Evolutionary conservation across 2,113 vertebrate species (phyloP).

Genomic region (Onychostoma macrolepis): DNA sequence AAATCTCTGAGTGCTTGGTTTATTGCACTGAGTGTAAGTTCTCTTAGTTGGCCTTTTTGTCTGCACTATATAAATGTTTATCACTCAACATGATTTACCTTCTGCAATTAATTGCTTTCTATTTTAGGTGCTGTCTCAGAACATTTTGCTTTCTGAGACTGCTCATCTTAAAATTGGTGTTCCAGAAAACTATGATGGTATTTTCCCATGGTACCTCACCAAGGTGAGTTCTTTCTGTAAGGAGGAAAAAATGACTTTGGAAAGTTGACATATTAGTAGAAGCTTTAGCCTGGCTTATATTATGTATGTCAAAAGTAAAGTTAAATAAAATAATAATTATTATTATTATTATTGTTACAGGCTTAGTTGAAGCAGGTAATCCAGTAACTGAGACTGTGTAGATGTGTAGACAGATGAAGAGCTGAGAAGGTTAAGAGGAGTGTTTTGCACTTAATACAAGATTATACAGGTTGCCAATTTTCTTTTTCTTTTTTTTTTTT

Average conservation of each 20-base stretch:
- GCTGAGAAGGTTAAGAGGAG: background rate
- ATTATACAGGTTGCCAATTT: background rate
- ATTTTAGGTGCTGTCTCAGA: constrained; percentile 60
- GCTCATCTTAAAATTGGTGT: constrained; percentile 77
- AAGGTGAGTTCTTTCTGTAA: constrained; percentile 75
- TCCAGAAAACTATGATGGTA: constrained; percentile 80
- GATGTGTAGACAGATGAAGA: background rate
- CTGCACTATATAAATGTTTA: background rate
- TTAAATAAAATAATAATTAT: background rate
- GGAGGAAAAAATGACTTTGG: background rate
- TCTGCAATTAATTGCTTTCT: constrained; percentile 1
- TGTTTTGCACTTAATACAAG: background rate
- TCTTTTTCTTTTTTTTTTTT: too few relatives aligned
- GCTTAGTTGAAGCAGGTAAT: background rate
- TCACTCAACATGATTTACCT: background rate
- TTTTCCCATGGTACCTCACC: constrained; percentile 79
- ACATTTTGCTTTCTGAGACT: constrained; percentile 61
- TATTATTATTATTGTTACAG: background rate
- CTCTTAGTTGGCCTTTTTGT: background rate
- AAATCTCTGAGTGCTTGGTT: constrained; percentile 33
- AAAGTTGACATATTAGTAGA: background rate
- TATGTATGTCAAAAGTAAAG: background rate
- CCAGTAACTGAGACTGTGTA: background rate
- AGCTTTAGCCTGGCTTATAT: background rate
- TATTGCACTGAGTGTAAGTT: constrained; percentile 37